Evolutionary conservation across 2,113 vertebrate genomes (phyloP).

Genomic region (Terrapene triunguis): DNA sequence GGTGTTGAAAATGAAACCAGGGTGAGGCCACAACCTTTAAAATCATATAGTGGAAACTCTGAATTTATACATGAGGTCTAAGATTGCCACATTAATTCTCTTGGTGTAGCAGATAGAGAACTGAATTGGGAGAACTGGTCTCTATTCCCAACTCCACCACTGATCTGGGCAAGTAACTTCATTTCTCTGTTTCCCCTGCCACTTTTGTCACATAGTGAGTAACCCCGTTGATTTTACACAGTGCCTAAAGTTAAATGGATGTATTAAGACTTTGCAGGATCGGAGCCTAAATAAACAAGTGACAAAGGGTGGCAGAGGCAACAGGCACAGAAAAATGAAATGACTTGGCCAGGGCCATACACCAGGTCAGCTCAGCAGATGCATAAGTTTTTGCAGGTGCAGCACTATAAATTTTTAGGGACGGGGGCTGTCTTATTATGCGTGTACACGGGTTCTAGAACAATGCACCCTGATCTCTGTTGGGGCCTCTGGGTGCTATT

Average conservation of each 20-base stretch:
- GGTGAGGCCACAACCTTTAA: background rate
- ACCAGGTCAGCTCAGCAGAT: background rate
- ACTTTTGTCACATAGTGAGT: background rate
- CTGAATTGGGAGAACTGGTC: background rate
- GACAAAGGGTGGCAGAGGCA: background rate
- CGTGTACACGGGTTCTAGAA: background rate
- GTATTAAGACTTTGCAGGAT: background rate
- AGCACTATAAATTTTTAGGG: background rate
- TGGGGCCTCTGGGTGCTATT: background rate
- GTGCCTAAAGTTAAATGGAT: background rate
- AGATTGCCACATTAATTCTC: background rate
- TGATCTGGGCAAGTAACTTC: background rate
- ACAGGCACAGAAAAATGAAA: background rate
- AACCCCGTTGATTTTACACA: background rate
- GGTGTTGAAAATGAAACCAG: constrained; percentile 24
- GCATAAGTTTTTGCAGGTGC: background rate
- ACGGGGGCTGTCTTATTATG: background rate
- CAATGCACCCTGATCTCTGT: background rate
- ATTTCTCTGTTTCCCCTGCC: background rate
- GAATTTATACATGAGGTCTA: background rate
- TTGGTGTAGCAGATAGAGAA: background rate
- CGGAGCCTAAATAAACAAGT: background rate
- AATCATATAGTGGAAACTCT: background rate
- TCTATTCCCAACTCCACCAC: fast-evolving
- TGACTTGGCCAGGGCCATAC: background rate